phyloP scores from a whole-genome alignment of 2,113 vertebrate genomes.

The Tichodroma muraria region DNA sequence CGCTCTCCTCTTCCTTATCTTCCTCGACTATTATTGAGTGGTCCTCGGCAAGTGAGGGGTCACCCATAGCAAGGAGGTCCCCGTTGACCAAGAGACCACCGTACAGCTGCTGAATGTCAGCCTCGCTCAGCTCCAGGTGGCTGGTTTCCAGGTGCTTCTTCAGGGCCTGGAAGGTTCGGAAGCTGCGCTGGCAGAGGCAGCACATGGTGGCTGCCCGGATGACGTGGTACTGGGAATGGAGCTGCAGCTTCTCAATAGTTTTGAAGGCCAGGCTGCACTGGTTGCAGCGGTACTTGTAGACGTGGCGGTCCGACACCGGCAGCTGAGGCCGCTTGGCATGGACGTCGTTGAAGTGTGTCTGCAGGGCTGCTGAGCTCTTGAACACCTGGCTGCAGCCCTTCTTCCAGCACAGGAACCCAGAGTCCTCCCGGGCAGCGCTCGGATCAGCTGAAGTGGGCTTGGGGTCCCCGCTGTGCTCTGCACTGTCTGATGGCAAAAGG shows the following conservation, averaged over 20 bases:
- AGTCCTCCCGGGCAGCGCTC: slow-evolving; percentile 80
- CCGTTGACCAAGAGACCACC: slow-evolving; percentile 93
- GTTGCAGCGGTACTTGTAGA: slow-evolving; percentile 98
- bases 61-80: slow-evolving; percentile 90
- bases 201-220: slow-evolving; percentile 98
- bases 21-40: slow-evolving; percentile 91
- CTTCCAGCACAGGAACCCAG: slow-evolving; percentile 96
- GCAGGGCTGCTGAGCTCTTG: slow-evolving; percentile 91
- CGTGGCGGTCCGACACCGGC: slow-evolving; percentile 94
- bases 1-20: slow-evolving; percentile 96
- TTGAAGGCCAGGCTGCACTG: slow-evolving; percentile 98
- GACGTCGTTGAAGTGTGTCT: slow-evolving; percentile 94
- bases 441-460: slow-evolving; percentile 80
- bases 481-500: slow-evolving; percentile 69
- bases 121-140: slow-evolving; percentile 94
- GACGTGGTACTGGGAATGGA: slow-evolving; percentile 97
- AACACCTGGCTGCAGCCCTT: slow-evolving; percentile 98
- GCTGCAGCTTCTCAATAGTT: slow-evolving; percentile 94
- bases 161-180: slow-evolving; percentile 94
- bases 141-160: slow-evolving; percentile 98
- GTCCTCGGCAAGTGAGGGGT: slow-evolving; percentile 87
- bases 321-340: slow-evolving; percentile 95
- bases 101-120: slow-evolving; percentile 96
- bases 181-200: slow-evolving; percentile 96
- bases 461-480: slow-evolving; percentile 73